These are phyloP conservation scores for Habroteleia sp. DNA, from an alignment of 2,888 invertebrate species.

Conservation along the genomic window DNA sequence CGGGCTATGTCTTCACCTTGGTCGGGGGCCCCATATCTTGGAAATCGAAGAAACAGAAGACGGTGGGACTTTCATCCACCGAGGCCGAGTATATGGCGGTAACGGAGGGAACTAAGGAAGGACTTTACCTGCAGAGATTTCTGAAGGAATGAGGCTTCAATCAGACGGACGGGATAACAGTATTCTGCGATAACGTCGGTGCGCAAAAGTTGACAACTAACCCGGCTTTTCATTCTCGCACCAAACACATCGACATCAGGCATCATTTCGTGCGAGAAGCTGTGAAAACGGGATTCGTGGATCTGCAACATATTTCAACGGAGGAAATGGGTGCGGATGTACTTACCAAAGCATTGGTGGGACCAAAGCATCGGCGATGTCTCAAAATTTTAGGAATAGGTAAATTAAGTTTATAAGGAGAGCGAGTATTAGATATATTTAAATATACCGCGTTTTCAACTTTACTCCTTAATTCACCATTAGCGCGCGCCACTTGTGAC, in stretches of 20 bases:
- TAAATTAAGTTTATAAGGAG: constrained; percentile 2
- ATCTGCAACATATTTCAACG: not conserved
- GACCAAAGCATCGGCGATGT: constrained; percentile 1
- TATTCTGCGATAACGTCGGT: too few relatives aligned
- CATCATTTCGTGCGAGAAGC: too few relatives aligned
- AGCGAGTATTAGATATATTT: constrained; percentile 3
- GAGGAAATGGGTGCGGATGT: constrained; percentile 11
- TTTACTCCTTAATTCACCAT: too few relatives aligned
- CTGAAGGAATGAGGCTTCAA: not conserved
- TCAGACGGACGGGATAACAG: too few relatives aligned
- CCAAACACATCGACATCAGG: too few relatives aligned
- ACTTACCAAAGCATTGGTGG: not conserved
- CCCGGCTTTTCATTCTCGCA: too few relatives aligned
- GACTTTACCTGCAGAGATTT: not conserved
- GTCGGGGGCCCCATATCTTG: not conserved
- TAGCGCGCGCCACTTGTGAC: too few relatives aligned
- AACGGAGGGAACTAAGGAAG: not conserved
- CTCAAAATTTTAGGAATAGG: not conserved
- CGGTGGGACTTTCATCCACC: not conserved
- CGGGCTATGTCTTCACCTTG: constrained; percentile 4
- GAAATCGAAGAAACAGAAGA: constrained; percentile 1
- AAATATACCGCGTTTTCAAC: too few relatives aligned
- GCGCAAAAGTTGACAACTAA: too few relatives aligned
- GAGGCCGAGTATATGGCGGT: constrained; percentile 1
- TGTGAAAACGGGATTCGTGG: not conserved